phyloP scores from a whole-genome alignment of 2,888 invertebrate species.

The Willowsia nigromaculata region DNA sequence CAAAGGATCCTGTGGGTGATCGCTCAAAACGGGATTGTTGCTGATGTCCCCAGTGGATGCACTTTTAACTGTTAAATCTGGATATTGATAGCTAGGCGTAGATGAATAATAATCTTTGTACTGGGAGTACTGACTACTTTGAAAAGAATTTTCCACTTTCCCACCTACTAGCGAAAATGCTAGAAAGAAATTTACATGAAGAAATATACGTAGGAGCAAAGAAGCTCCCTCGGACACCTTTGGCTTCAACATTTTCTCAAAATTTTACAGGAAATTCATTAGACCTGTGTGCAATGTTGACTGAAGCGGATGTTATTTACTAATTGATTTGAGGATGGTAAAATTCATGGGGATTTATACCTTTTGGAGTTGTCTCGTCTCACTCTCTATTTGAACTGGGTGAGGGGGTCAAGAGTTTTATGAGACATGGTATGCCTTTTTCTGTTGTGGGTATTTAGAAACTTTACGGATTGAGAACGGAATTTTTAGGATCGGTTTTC shows the following conservation, averaged over 20 bases:
- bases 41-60: background rate
- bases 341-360: conserved; percentile 45
- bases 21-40: background rate
- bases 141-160: conserved; percentile 58
- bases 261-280: background rate
- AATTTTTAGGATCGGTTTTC: conserved; percentile 57
- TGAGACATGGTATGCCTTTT: background rate
- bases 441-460: background rate
- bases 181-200: background rate
- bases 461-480: background rate
- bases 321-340: background rate
- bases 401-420: conserved; percentile 55
- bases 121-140: conserved; percentile 47
- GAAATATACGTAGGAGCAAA: conserved; percentile 24
- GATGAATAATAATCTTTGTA: conserved; percentile 49
- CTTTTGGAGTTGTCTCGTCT: background rate
- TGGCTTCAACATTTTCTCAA: conserved; percentile 42
- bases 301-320: background rate
- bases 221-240: background rate
- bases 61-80: conserved; percentile 54
- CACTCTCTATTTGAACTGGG: conserved; percentile 17
- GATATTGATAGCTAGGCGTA: conserved; percentile 18
- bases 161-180: background rate
- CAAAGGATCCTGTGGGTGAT: conserved; percentile 17
- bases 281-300: background rate